A percentile compares a stretch with the other conserved stretches of the same genome.
phyloP scores from a whole-genome alignment of 1,140 invertebrate species.

The Muscidifurax raptorellus region DNA sequence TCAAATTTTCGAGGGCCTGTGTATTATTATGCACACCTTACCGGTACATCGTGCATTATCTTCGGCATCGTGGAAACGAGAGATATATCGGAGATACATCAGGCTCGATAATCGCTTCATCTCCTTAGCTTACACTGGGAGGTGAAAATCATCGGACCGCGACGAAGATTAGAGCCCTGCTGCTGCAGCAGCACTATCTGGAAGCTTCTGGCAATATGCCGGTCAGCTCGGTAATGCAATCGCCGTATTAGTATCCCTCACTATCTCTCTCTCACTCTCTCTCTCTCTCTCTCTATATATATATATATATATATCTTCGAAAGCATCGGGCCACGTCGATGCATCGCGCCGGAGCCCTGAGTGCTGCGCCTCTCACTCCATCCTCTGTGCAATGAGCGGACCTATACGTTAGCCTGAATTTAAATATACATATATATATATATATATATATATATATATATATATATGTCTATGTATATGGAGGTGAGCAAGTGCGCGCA shows the following conservation, averaged over 20 bases:
- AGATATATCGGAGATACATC: not conserved
- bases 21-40: too few relatives aligned
- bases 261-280: too few relatives aligned
- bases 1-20: too few relatives aligned
- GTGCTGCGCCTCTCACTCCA: not conserved
- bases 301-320: not conserved
- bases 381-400: not conserved
- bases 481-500: not conserved
- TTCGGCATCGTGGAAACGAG: too few relatives aligned
- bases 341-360: not conserved
- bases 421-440: not conserved
- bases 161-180: not conserved
- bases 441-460: not conserved
- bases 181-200: not conserved
- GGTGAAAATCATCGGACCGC: not conserved
- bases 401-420: not conserved
- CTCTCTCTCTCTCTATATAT: too few relatives aligned
- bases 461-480: too few relatives aligned
- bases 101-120: not conserved
- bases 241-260: not conserved
- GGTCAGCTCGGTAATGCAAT: not conserved
- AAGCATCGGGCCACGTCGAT: not conserved
- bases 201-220: slow-evolving; percentile 1
- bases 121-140: not conserved
- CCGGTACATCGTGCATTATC: not conserved